Base-by-base conservation (phyloP, 2,888 invertebrate species). In the Nomada flava region DNA sequence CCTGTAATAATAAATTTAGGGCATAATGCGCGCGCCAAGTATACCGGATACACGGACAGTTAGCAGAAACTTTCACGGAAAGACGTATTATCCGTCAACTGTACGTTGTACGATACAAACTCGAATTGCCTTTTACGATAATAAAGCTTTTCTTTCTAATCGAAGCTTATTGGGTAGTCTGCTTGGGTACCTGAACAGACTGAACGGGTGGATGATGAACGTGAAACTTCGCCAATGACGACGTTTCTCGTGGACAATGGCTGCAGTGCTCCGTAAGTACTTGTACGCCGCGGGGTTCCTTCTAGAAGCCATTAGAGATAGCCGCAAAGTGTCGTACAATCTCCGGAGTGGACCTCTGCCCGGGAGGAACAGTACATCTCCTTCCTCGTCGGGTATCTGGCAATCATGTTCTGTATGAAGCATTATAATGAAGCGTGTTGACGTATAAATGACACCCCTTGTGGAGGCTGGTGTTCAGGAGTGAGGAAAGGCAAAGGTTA, bases 131-230 rank as follows among this genome's bases (percentile, higher is more conserved):
- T 18, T 59, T n/a, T 65, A 52, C 29, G 36, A 23, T 20, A 65
- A 29, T 29, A n/a, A 18, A 3, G 18, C 1, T 65, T 59, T 57
- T 69, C 11, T 13, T 57, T 53, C 20, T 53, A 53, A 53, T 20
- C 13, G 11, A 57, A 57, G 23, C 20, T 20, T 3, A 57, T 26
- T 9, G 47, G 47, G 4, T 13, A 47, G 47, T 47, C 47, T 15
- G 47, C 10, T 15, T 47, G 2, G 13, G 26, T 89, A 93, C 93
- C 91, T 91, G 82, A 93, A 92, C 15, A 90, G 68, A 86, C 93
- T 93, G 74, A 93, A 93, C 2, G 93, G 93, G 76, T 93, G 93
- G 82, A 93, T 91, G 4, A 91, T 87, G 50, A 84, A 42, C 7
- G 63, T 84, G 71, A 90, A 85, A 65, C 89, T 86, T 64, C 84